Conservation (phyloP, 2,888 invertebrate genomes). For the Aplocera efformata region DNA sequence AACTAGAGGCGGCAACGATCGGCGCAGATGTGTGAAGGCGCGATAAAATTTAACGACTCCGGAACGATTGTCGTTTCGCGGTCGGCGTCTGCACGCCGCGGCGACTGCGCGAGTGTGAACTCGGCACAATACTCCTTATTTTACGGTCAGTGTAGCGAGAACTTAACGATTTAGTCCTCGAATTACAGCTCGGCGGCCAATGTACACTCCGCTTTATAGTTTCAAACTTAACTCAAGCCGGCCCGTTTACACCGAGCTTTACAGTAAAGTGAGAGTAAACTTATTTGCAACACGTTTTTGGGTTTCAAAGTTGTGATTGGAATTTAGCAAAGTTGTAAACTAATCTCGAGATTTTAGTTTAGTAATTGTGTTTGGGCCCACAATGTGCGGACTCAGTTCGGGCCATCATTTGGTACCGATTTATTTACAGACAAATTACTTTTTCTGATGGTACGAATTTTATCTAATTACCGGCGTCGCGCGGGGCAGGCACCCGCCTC, state of each 20-base stretch:
- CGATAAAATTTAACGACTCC: constrained; percentile 48
- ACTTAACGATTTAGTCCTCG: constrained; percentile 15
- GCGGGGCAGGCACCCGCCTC: no score
- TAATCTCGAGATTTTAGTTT: constrained; percentile 27
- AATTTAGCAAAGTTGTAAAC: constrained; percentile 25
- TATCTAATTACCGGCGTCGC: no score
- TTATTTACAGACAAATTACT: no score
- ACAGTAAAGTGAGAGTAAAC: constrained; percentile 21
- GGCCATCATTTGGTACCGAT: no score
- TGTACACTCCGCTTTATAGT: constrained; percentile 4
- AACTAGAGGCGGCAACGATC: constrained; percentile 36
- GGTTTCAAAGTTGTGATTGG: constrained; percentile 27
- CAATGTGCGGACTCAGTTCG: neutral
- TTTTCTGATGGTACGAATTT: no score
- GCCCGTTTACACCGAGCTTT: constrained; percentile 19
- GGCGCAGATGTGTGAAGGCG: constrained; percentile 48
- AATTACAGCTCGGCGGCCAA: no score
- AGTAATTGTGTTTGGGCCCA: constrained; percentile 20
- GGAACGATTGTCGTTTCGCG: constrained; percentile 27
- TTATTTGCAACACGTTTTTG: constrained; percentile 31
- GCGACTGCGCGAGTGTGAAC: neutral
- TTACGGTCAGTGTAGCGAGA: constrained; percentile 3
- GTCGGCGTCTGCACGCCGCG: constrained; percentile 24
- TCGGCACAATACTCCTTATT: neutral
- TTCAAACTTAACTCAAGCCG: constrained; percentile 1